phyloP scores from a whole-genome alignment of 2,797 vertebrate genomes.

The Bufotes viridis region DNA sequence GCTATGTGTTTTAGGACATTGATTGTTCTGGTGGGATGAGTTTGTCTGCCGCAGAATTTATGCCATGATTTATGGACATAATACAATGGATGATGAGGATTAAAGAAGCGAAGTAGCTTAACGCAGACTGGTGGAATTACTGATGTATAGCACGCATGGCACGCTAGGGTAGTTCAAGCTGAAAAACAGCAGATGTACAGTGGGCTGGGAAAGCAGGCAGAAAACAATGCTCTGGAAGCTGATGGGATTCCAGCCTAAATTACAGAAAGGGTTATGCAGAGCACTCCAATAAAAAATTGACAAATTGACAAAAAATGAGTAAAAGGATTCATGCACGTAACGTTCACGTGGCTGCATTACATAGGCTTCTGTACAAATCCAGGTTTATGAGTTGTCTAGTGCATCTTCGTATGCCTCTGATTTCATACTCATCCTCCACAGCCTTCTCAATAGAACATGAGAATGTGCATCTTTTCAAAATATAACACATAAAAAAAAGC shows the following conservation, averaged over 20 bases:
- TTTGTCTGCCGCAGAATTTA: not conserved
- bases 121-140: conserved; percentile 11
- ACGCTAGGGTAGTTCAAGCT: not conserved
- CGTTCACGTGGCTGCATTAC: no score
- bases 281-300: not conserved
- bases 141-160: conserved; percentile 2
- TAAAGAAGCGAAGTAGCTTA: not conserved
- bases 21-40: no score
- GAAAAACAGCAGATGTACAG: conserved; percentile 25
- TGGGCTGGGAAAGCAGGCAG: not conserved
- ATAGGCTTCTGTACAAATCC: not conserved
- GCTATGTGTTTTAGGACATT: not conserved
- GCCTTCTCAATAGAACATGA: no score
- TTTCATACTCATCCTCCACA: no score
- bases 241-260: not conserved
- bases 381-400: not conserved
- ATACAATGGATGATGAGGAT: conserved; percentile 11
- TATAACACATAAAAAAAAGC: no score
- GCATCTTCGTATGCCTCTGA: no score
- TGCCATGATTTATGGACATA: conserved; percentile 3
- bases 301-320: not conserved
- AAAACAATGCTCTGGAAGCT: not conserved
- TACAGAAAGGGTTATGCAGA: not conserved
- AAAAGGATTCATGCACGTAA: not conserved
- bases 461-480: no score